Percentiles rank a stretch among this genome's conserved stretches.
phyloP scores from a whole-genome alignment of 2,888 invertebrate species.

The Rhopalosiphum nymphaeae region DNA sequence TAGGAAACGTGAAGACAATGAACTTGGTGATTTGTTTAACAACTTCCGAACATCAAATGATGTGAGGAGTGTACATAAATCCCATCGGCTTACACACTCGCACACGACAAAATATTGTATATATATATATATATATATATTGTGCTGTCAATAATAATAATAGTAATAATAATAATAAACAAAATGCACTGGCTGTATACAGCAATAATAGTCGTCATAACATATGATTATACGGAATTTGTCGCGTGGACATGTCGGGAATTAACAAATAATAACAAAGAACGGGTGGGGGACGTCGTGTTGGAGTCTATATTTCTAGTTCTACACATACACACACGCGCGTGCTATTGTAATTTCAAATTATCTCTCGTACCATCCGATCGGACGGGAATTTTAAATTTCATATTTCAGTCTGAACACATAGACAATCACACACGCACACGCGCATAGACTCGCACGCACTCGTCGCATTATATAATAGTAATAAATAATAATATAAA shows the following conservation, averaged over 20 bases:
- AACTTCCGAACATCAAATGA: constrained; percentile 62
- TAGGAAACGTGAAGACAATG: constrained; percentile 62
- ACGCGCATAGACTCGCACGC: neutral
- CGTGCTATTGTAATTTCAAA: constrained; percentile 22
- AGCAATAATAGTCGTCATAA: constrained; percentile 37
- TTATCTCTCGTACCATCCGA: neutral
- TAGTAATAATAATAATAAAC: constrained; percentile 53
- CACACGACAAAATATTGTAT: neutral
- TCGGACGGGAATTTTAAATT: neutral
- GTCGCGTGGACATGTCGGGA: constrained; percentile 54
- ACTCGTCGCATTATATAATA: neutral
- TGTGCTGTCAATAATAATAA: constrained; percentile 47
- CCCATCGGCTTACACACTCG: constrained; percentile 3
- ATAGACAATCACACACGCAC: neutral
- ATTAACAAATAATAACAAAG: constrained; percentile 45
- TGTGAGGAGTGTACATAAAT: constrained; percentile 53
- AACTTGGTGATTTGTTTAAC: constrained; percentile 64
- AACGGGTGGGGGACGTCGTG: neutral
- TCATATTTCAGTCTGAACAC: neutral
- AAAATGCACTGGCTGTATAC: constrained; percentile 13
- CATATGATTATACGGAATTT: constrained; percentile 53
- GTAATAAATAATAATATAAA: neutral
- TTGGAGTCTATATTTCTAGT: neutral
- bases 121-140: constrained; percentile 10
- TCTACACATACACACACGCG: neutral